Evolutionary conservation across 2,113 vertebrate genomes (phyloP).

Genomic region (Mixornis gularis): DNA sequence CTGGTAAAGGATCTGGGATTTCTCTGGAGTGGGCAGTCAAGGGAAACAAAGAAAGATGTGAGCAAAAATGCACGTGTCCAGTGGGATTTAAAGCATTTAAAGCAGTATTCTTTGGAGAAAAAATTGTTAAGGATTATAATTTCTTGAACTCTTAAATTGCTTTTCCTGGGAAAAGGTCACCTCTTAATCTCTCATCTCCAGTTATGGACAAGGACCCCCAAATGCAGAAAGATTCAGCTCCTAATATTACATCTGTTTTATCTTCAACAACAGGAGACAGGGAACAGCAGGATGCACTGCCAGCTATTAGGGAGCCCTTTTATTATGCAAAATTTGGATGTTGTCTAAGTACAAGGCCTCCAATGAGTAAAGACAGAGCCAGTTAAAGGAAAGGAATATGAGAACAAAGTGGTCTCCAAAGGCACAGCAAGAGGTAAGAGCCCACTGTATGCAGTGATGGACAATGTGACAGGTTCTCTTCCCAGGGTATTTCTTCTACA

Average conservation of each 20-base stretch:
- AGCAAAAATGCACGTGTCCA: not conserved
- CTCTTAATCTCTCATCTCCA: not conserved
- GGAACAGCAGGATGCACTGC: constrained; percentile 39
- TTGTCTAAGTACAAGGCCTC: constrained; percentile 23
- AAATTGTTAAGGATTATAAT: not conserved
- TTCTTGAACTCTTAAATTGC: not conserved
- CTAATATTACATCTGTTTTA: constrained; percentile 43
- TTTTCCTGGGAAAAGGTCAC: not conserved
- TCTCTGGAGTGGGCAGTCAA: not conserved
- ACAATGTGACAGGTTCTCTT: constrained; percentile 8
- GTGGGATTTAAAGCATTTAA: not conserved
- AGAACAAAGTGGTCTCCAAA: constrained; percentile 38
- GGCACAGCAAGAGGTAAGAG: constrained; percentile 43
- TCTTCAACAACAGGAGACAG: constrained; percentile 30
- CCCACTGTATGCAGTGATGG: not conserved
- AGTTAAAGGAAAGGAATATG: constrained; percentile 17
- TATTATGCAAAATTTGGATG: constrained; percentile 46
- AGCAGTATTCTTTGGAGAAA: not conserved
- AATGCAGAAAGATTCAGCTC: constrained; percentile 3
- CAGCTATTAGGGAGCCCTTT: constrained; percentile 25
- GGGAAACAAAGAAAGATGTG: not conserved
- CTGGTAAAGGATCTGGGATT: not conserved
- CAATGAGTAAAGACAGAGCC: constrained; percentile 5
- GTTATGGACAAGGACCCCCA: not conserved
- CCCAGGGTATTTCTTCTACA: not conserved